These are phyloP conservation scores for Artemia franciscana DNA, from an alignment of 1,140 invertebrate species.

Conservation along the genomic window DNA sequence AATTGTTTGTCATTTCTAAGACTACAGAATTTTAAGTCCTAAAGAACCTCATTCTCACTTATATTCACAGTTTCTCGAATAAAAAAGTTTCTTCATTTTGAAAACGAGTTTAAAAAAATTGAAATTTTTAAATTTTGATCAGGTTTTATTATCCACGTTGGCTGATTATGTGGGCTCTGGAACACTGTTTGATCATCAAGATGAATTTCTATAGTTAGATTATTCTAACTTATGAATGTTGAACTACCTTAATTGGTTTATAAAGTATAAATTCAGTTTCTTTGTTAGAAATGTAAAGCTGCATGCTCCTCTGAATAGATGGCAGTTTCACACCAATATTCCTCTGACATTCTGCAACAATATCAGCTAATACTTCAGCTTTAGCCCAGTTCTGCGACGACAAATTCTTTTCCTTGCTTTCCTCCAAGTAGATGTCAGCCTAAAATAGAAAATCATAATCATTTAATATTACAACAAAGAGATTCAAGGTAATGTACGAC, in stretches of 20 bases:
- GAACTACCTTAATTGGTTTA: conserved; percentile 65
- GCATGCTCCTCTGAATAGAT: conserved; percentile 60
- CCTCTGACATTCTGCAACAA: conserved; percentile 27
- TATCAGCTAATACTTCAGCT: conserved; percentile 22
- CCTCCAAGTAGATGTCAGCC: conserved; percentile 16
- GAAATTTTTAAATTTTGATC: too few species aligned
- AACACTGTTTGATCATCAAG: too few species aligned
- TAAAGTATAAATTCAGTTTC: conserved; percentile 92
- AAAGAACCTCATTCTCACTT: too few species aligned
- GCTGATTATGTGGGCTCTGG: too few species aligned
- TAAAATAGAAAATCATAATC: conserved; percentile 17
- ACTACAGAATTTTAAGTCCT: too few species aligned
- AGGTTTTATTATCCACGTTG: too few species aligned
- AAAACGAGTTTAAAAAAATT: too few species aligned
- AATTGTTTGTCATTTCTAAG: too few species aligned
- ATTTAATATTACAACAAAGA: conserved; percentile 26
- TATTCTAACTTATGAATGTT: too few species aligned
- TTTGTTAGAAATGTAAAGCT: conserved; percentile 79
- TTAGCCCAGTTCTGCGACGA: conserved; percentile 25
- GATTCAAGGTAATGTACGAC: conserved; percentile 7
- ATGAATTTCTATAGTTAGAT: too few species aligned
- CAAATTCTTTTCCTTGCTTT: conserved; percentile 16
- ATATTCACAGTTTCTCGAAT: too few species aligned
- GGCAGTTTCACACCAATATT: conserved; percentile 55
- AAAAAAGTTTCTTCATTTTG: too few species aligned